These are phyloP conservation scores for Gymnocephalus cernua DNA, from an alignment of 2,113 vertebrate species.

Conservation along the genomic window DNA sequence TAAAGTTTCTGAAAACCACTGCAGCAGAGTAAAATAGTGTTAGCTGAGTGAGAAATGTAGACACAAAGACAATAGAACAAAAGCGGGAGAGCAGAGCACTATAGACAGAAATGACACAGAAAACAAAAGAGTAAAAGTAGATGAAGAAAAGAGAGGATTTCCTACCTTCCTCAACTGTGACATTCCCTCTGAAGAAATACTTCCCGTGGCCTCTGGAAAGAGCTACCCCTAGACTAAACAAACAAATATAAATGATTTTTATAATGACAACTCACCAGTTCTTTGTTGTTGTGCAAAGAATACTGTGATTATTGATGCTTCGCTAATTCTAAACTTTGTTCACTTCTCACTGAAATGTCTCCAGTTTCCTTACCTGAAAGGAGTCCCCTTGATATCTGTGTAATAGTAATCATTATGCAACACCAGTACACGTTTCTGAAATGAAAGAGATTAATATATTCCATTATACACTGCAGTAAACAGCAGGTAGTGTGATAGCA, in stretches of 20 bases:
- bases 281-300: constrained; percentile 2
- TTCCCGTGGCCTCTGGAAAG: constrained; percentile 97
- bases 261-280: background rate
- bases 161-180: constrained; percentile 97
- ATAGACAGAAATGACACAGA: background rate
- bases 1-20: background rate
- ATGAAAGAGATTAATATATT: constrained; percentile 42
- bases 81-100: background rate
- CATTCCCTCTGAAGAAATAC: constrained; percentile 96
- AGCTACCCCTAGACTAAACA: constrained; percentile 95
- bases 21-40: background rate
- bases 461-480: background rate
- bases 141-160: background rate
- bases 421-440: constrained; percentile 97
- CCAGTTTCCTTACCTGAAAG: constrained; percentile 91
- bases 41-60: background rate
- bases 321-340: background rate
- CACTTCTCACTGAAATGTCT: background rate
- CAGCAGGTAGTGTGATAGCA: background rate
- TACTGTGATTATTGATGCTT: background rate
- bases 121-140: background rate
- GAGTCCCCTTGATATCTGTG: constrained; percentile 98
- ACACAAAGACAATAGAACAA: background rate
- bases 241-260: constrained; percentile 16
- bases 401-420: constrained; percentile 99